Evolutionary conservation across 2,797 vertebrate genomes (phyloP), one percentile per base, ranked within the genome.

Genomic region (Arvicola amphibius): DNA sequence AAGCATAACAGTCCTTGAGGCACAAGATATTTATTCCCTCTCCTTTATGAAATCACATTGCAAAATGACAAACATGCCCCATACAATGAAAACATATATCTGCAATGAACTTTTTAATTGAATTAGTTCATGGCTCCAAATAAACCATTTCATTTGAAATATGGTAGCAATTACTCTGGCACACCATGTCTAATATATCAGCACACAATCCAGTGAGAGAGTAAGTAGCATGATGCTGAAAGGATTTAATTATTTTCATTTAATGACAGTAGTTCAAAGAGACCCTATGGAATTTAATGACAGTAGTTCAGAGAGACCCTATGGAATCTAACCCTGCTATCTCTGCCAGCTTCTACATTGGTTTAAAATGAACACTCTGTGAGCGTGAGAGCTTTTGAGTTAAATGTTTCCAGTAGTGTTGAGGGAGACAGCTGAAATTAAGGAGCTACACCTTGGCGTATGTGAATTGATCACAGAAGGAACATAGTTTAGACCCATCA

Each of bases 31-130:
- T 94, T 97, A 95, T 95, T 79, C 46, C 63, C 1, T 89, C n/a
- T 85, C 51, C 53, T 95, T 95, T 93, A 79, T 2, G 71, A 92
- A 92, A 83, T 79, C 67, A 90, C 80, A 71, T 51, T 85, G 51
- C 84, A 84, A 92, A 43, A 91, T 95, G 97, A 96, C 77, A 96
- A 97, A 97, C 93, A 67, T 21, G 51, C 43, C 74, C 13, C n/a
- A 79, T 74, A 53, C 11, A 91, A 97, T 88, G 71, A 88, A 97
- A 96, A 89, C 63, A 94, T 85, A 93, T 90, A 97, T 96, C 96
- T 97, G 84, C 96, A 97, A 96, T 96, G 96, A 96, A 97, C 37
- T 91, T 97, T 97, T 97, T 94, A 97, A 97, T 97, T 96, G 84
- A 95, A 97, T 97, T 96, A 96, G 80, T 90, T 94, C 83, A 84